Percentiles rank a stretch among this genome's conserved stretches.
Conservation (phyloP, 2,888 invertebrate genomes). For the Anoplius nigerrimus region DNA sequence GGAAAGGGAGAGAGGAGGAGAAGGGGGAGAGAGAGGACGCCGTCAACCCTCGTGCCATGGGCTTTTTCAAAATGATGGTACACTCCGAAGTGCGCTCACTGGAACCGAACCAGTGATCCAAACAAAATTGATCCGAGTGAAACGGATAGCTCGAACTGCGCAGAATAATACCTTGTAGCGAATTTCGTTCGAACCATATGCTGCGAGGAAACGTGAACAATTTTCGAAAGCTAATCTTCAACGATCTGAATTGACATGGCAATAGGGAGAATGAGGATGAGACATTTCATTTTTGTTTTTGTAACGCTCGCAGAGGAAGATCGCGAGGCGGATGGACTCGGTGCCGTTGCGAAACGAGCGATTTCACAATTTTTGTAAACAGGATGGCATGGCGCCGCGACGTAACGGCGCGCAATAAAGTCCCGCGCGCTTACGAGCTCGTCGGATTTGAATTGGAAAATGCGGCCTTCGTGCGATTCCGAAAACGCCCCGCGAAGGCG, state of each 20-base stretch:
- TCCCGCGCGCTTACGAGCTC: conserved; percentile 32
- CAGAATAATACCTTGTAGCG: too few species aligned
- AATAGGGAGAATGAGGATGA: too few species aligned
- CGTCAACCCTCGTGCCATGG: conserved; percentile 36
- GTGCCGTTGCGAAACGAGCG: conserved; percentile 39
- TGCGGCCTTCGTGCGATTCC: not conserved
- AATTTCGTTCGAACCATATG: too few species aligned
- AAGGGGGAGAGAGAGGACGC: conserved; percentile 11
- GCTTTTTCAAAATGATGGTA: conserved; percentile 38
- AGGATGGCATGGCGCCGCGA: conserved; percentile 21
- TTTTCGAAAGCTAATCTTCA: too few species aligned
- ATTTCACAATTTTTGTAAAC: conserved; percentile 43
- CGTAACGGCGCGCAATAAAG: conserved; percentile 1
- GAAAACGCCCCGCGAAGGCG: not conserved
- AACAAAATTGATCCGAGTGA: not conserved
- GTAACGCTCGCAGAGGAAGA: conserved; percentile 12
- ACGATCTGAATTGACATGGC: too few species aligned
- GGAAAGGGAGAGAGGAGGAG: too few species aligned
- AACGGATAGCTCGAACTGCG: not conserved
- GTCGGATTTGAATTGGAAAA: conserved; percentile 19
- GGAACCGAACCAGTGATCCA: too few species aligned
- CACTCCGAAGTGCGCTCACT: not conserved
- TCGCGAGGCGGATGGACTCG: conserved; percentile 10
- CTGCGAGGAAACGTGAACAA: too few species aligned
- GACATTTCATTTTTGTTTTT: too few species aligned